phyloP scores from a whole-genome alignment of 1,140 invertebrate genomes.

The Drosophila mojavensis region DNA sequence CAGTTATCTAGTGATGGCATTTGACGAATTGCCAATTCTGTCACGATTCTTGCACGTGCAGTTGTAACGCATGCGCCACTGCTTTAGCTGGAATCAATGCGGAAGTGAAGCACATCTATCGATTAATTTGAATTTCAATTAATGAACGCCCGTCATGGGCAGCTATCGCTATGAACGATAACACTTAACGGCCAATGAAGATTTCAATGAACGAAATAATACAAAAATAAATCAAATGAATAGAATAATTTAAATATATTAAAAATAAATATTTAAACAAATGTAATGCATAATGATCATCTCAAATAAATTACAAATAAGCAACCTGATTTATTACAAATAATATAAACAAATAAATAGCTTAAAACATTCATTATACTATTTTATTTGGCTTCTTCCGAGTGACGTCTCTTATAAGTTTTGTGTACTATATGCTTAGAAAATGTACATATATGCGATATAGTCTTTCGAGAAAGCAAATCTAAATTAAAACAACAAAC shows the following conservation, averaged over 20 bases:
- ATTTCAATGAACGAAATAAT: neutral
- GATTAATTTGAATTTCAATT: conserved; percentile 6
- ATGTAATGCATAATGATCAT: neutral
- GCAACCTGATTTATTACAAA: neutral
- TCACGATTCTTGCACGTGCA: conserved; percentile 71
- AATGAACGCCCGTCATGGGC: neutral
- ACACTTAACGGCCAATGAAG: neutral
- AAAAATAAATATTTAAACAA: neutral
- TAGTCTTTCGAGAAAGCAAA: conserved; percentile 30
- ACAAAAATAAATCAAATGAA: no score
- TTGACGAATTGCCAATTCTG: conserved; percentile 64
- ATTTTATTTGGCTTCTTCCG: no score
- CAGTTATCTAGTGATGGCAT: conserved; percentile 39
- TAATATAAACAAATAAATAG: neutral
- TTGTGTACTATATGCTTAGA: conserved; percentile 1
- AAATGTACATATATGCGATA: conserved; percentile 8
- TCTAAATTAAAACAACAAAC: conserved; percentile 8
- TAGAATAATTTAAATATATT: no score
- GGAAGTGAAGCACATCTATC: conserved; percentile 16
- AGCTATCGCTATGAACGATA: conserved; percentile 2
- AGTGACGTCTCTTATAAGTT: no score
- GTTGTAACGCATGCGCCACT: conserved; percentile 31
- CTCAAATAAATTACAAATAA: neutral
- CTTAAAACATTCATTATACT: no score
- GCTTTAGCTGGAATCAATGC: conserved; percentile 19